Conservation (phyloP, 2,113 vertebrate genomes). For the Actenoides hombroni region DNA sequence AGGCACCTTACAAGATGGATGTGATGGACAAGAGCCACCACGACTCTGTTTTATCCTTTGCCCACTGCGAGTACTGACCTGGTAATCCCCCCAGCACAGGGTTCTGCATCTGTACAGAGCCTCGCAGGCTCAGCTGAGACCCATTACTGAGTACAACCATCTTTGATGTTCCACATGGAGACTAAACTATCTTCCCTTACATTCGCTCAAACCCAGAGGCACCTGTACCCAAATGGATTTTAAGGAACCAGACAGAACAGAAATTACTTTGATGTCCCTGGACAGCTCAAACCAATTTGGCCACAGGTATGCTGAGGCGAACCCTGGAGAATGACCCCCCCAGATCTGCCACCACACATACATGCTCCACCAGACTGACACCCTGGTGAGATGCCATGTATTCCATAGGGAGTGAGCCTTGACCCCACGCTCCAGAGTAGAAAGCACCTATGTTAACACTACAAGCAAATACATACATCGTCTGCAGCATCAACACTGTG, state of each 20-base stretch:
- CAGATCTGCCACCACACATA: neutral
- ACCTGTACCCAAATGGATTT: fast-evolving
- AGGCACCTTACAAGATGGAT: neutral
- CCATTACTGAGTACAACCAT: neutral
- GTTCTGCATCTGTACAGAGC: neutral
- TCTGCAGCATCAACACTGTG: neutral
- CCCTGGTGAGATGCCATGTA: fast-evolving
- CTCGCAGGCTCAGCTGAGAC: neutral
- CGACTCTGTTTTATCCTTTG: neutral
- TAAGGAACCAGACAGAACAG: neutral
- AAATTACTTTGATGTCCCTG: neutral
- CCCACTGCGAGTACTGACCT: neutral
- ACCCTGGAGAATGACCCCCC: neutral
- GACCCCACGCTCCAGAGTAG: neutral
- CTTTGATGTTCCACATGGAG: neutral
- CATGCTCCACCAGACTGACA: neutral
- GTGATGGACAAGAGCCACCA: neutral
- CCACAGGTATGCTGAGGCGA: fast-evolving
- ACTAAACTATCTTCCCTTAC: neutral
- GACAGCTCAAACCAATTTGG: neutral
- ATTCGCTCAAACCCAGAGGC: neutral
- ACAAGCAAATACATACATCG: neutral
- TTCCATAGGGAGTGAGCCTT: fast-evolving
- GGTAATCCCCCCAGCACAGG: neutral
- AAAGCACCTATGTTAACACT: neutral